These are phyloP conservation scores for Adineta ricciae DNA, from an alignment of 2,888 invertebrate species.

Conservation along the genomic window DNA sequence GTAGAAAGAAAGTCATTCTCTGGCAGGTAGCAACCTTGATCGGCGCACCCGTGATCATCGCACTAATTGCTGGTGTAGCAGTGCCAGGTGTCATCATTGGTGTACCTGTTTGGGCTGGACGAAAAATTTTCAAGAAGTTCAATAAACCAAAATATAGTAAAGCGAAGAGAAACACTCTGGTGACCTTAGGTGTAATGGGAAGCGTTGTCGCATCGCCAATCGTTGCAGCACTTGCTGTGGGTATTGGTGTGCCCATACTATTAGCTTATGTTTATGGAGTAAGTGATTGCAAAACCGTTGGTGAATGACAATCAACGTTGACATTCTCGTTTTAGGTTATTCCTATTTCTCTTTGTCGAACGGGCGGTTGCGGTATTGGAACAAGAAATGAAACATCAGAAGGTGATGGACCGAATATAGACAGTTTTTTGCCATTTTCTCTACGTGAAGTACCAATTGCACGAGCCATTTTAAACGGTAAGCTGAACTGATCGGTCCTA, in stretches of 20 bases:
- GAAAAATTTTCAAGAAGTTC: slow-evolving; percentile 54
- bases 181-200: slow-evolving; percentile 36
- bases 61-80: slow-evolving; percentile 85
- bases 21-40: slow-evolving; percentile 91
- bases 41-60: slow-evolving; percentile 88
- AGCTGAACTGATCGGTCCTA: neutral
- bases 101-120: slow-evolving; percentile 90
- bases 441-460: neutral
- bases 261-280: slow-evolving; percentile 74
- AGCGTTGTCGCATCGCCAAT: slow-evolving; percentile 52
- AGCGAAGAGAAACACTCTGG: slow-evolving; percentile 28
- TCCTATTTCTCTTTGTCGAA: slow-evolving; percentile 33
- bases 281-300: neutral
- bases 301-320: neutral
- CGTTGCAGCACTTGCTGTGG: slow-evolving; percentile 55
- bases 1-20: slow-evolving; percentile 87
- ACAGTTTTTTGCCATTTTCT: neutral
- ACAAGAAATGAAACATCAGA: neutral
- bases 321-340: neutral
- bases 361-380: slow-evolving; percentile 30
- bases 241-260: slow-evolving; percentile 68
- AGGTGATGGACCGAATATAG: neutral
- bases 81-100: slow-evolving; percentile 89
- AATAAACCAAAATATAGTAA: slow-evolving; percentile 21
- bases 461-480: neutral